Conservation (phyloP, 2,888 invertebrate genomes). For the Flexamia atlantica region DNA sequence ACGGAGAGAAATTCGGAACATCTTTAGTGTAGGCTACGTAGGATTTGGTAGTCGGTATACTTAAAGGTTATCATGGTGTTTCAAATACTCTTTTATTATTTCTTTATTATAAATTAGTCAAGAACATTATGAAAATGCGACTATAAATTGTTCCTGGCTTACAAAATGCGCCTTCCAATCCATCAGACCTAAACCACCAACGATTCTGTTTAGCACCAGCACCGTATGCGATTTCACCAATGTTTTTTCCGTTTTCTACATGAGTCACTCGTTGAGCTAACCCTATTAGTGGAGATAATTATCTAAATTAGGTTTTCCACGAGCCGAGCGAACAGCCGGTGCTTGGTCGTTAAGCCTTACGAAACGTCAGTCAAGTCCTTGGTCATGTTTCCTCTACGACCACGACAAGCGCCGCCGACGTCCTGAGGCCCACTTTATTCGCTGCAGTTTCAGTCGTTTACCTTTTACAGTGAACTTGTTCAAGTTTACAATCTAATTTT, state of each 20-base stretch:
- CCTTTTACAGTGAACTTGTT: background rate
- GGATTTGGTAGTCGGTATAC: too few relatives aligned
- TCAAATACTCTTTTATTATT: too few relatives aligned
- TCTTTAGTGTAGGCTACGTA: too few relatives aligned
- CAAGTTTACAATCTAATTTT: background rate
- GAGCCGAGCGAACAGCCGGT: constrained; percentile 1
- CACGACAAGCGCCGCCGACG: background rate
- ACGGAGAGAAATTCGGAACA: too few relatives aligned
- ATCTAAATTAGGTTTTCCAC: constrained; percentile 38
- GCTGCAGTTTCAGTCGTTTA: background rate
- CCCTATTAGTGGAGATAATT: constrained; percentile 8
- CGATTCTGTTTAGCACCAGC: too few relatives aligned
- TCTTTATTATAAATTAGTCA: too few relatives aligned
- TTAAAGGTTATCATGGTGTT: too few relatives aligned
- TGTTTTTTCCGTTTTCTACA: background rate
- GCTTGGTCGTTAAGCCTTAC: background rate
- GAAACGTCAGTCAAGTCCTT: constrained; percentile 4
- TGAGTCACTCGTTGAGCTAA: background rate
- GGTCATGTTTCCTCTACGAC: background rate
- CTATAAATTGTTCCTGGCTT: too few relatives aligned
- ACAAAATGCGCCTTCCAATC: too few relatives aligned
- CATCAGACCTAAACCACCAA: too few relatives aligned
- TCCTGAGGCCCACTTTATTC: background rate
- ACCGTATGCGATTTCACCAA: too few relatives aligned
- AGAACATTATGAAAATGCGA: too few relatives aligned